These are phyloP conservation scores for Polymixis flavicincta DNA, from an alignment of 2,888 invertebrate genomes.

Conservation along the genomic window DNA sequence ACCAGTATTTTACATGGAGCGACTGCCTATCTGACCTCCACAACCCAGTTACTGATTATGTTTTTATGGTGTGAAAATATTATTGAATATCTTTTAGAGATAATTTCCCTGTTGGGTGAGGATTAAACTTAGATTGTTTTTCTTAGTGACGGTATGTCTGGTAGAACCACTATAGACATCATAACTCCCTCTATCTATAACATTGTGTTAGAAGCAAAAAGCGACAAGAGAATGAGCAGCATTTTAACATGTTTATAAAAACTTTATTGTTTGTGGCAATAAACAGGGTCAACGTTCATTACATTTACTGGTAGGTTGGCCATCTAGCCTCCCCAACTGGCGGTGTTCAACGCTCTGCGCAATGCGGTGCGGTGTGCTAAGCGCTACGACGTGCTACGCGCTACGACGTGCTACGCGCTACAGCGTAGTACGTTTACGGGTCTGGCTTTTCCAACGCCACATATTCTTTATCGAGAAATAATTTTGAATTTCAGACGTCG, in stretches of 20 bases:
- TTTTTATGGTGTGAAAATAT: neutral
- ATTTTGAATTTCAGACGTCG: neutral
- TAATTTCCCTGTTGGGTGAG: neutral
- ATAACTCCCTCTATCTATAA: too few species aligned
- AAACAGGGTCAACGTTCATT: too few species aligned
- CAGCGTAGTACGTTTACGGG: neutral
- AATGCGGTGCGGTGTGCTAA: neutral
- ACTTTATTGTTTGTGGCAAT: neutral
- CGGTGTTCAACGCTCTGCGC: neutral
- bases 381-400: neutral
- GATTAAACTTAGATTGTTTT: neutral
- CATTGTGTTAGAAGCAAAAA: neutral
- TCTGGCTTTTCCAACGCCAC: neutral
- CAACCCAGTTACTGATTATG: too few species aligned
- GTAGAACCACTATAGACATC: neutral
- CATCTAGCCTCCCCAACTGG: neutral
- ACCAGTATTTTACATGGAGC: too few species aligned
- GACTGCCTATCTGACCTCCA: too few species aligned
- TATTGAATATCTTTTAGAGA: neutral
- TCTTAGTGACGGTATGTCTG: neutral
- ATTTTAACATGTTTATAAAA: neutral
- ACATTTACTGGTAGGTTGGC: neutral
- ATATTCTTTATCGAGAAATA: neutral
- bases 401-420: slow-evolving; percentile 3
- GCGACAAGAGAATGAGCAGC: neutral